Base-by-base conservation (phyloP, 2,888 invertebrate genomes). In the Drosophila subquinaria region DNA sequence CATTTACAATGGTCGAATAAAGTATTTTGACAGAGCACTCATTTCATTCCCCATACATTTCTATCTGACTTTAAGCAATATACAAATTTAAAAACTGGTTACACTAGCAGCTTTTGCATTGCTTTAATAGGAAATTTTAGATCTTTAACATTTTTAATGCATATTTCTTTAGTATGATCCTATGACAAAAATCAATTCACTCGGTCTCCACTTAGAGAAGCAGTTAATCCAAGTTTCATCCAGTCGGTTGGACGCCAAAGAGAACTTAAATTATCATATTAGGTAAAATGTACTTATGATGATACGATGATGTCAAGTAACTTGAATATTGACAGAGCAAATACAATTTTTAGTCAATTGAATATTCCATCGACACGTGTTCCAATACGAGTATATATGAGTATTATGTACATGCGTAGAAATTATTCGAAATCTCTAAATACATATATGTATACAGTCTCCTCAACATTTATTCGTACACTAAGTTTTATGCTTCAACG, bases 241-340 rank as follows among this genome's bases (percentile, higher is more conserved):
- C 13, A 33, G 1, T 33, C 27, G 4, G 15, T 50, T 33, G 5
- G 50, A 13, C 13, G 35, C 13, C 17, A 11, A n/a, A 56, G 23
- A 56, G 5, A 56, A 45, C 35, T 56, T 56, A 35, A 35, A 35
- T 35, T 48, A 48, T 59, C n/a, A 59, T 15, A 27, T 59, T 9
- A 10, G 35, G 5, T 35, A n/a, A n/a, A 23, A n/a, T 43, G 33
- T 23, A 33, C 42, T 20, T 30, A 20, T 9, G n/a, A 23, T 17
- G 17, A 36, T 35, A 6, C 40, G 45, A 57, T 51, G 51, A 51
- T 51, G 60, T 61, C 60, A 61, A 51, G 40, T 10, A 33, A 43
- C 13, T 42, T 61, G 35, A 17, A 33, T 48, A 38, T 47, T 59
- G 45, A 5, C n/a, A 23, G 15, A 23, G 9, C 36, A 56, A 56